phyloP scores from a whole-genome alignment of 2,797 vertebrate species.

The Acestrorhynchus altus region DNA sequence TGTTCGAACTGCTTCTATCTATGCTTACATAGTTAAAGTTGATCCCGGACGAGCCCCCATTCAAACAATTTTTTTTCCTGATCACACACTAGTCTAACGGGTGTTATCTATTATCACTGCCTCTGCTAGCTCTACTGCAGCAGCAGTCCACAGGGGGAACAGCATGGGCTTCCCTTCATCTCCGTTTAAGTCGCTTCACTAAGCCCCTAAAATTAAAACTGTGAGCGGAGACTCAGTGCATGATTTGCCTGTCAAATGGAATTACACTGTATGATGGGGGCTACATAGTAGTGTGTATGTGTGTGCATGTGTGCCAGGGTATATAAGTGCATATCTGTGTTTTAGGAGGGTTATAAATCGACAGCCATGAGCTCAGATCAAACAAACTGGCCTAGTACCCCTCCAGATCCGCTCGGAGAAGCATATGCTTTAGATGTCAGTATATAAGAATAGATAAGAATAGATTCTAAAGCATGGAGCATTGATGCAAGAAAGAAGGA shows the following conservation, averaged over 20 bases:
- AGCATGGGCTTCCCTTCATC: constrained; percentile 20
- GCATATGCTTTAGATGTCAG: neutral
- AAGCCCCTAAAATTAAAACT: constrained; percentile 31
- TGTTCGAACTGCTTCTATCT: neutral
- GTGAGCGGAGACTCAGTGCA: constrained; percentile 5
- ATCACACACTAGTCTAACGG: neutral
- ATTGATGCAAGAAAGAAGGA: too few relatives aligned
- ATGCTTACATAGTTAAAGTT: neutral
- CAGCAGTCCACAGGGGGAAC: constrained; percentile 15
- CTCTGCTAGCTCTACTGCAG: constrained; percentile 6
- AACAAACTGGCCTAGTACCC: constrained; percentile 27
- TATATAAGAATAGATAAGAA: neutral
- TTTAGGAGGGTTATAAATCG: constrained; percentile 10
- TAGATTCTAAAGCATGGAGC: neutral
- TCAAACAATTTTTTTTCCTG: neutral
- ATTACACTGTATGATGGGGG: constrained; percentile 34
- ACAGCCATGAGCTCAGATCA: constrained; percentile 27
- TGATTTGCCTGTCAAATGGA: constrained; percentile 41
- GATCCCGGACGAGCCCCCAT: neutral
- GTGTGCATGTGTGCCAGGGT: neutral
- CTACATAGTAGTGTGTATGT: neutral
- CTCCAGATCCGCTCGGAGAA: constrained; percentile 1
- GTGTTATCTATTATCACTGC: constrained; percentile 16
- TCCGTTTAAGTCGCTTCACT: constrained; percentile 18
- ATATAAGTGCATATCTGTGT: neutral